These are phyloP conservation scores for Petrocephalus zakoni DNA, from an alignment of 2,113 vertebrate genomes.

Conservation along the genomic window DNA sequence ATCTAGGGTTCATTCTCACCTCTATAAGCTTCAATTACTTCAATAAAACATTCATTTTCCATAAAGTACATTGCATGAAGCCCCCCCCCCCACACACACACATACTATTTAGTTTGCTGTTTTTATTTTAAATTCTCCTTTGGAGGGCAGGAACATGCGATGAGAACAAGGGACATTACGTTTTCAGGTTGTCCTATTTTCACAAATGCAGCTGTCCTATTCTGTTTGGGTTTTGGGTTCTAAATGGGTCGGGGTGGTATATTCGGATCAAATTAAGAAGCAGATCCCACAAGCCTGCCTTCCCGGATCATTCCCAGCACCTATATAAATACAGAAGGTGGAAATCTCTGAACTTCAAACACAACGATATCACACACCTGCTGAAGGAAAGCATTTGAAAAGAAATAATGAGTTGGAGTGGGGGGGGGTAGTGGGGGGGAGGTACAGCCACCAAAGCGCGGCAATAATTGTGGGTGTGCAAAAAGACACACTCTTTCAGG, in stretches of 20 bases:
- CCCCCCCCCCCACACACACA: not conserved
- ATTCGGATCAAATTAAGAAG: not conserved
- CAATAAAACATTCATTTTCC: not conserved
- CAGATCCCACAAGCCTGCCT: not conserved
- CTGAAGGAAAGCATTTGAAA: not conserved
- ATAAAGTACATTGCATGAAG: not conserved
- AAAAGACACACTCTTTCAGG: not conserved
- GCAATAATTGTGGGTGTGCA: not conserved
- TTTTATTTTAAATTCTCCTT: not conserved
- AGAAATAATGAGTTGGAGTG: conserved; percentile 10
- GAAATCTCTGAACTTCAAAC: not conserved
- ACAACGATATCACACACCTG: not conserved
- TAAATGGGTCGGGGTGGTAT: conserved; percentile 1
- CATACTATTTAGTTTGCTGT: not conserved
- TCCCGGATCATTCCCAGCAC: not conserved
- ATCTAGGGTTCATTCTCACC: not conserved
- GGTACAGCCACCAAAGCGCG: not conserved
- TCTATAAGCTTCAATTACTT: not conserved
- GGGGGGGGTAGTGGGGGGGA: not conserved
- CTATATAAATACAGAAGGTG: conserved; percentile 9
- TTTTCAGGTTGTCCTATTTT: conserved; percentile 14
- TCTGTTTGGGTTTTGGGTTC: not conserved
- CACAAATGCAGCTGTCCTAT: not conserved
- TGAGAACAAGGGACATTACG: not conserved
- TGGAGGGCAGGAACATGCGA: not conserved